A percentile compares a stretch with the other conserved stretches of the same genome.
Conservation (phyloP, 2,888 invertebrate genomes). For the Pristionchus japonicus region DNA sequence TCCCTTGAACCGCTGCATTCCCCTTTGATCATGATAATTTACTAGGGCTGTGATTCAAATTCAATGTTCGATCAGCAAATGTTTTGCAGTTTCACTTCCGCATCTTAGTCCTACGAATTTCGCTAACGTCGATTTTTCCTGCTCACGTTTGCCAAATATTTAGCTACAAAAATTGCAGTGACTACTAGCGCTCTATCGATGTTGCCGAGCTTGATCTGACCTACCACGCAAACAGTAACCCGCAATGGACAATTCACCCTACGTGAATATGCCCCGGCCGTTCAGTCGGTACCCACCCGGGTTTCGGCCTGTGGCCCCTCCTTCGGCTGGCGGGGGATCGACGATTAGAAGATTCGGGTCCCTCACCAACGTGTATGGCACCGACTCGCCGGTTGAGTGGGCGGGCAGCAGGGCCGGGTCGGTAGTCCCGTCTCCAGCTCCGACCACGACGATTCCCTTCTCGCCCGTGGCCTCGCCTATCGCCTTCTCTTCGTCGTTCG, state of each 20-base stretch:
- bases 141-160: background rate
- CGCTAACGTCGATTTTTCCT: background rate
- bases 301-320: constrained; percentile 54
- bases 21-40: background rate
- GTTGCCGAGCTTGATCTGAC: background rate
- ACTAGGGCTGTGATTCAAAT: background rate
- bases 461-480: constrained; percentile 36
- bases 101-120: background rate
- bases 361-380: constrained; percentile 21
- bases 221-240: background rate
- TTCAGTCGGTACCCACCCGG: constrained; percentile 59
- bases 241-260: constrained; percentile 54
- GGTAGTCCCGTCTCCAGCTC: background rate
- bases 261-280: constrained; percentile 52
- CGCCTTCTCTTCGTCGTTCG: constrained; percentile 5
- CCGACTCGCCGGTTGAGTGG: constrained; percentile 41
- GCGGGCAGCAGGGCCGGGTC: background rate
- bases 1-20: background rate
- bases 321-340: background rate
- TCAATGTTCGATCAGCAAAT: background rate
- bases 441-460: background rate
- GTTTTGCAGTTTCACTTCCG: background rate
- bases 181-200: constrained; percentile 31
- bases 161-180: background rate
- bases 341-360: constrained; percentile 31